Evolutionary conservation across 2,797 vertebrate genomes (phyloP), one percentile per base, ranked within the genome.

Genomic region (Micropoecilia bifurca): DNA sequence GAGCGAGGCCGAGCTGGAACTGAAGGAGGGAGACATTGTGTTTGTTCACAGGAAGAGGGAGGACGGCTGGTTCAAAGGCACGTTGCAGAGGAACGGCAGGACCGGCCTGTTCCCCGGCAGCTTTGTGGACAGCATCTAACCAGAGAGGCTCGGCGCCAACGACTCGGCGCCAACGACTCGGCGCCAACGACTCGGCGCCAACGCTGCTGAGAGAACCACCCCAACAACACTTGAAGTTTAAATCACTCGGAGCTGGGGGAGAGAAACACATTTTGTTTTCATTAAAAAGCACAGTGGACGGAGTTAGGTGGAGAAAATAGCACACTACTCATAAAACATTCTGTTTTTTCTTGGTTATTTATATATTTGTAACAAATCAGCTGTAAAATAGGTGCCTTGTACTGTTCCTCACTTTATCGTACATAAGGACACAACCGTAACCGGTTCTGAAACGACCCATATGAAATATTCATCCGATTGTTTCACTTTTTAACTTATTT

Each of bases 11-110:
- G 99, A 99, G 94, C 97, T 99, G 92, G 99, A 99, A 89, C 98
- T 99, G 45, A 99, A 99, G 92, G 99, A 99, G 94, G 99, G 99
- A 20, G 98, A 99, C 92, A 96, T 99, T 73, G 99, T 99, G 90
- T 99, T 99, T 59, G 98, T 99, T 43, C 98, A 99, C 95, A 97
- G 97, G 90, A 99, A 99, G 82, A 93, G 98, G 2, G 99, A 99
- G 85, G 99, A 99, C 33, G 99, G 99, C 93, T 99, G 99, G 99
- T 99, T 99, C 94, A 99, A 99, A 96, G 99, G 99, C 89, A 99
- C 99, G 0, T 96, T 99, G 79, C 99, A 99, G 83, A 96, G 97
- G 43, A 99, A 99, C 55, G 99, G 98, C 87, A 96, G 98, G 91
- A 99, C 99, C 0, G 99, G 98, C 46, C 96, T 99, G 82, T 99